Evolutionary conservation across 2,797 vertebrate genomes (phyloP), one percentile per base, ranked within the genome.

Genomic region (Cryptoprocta ferox): DNA sequence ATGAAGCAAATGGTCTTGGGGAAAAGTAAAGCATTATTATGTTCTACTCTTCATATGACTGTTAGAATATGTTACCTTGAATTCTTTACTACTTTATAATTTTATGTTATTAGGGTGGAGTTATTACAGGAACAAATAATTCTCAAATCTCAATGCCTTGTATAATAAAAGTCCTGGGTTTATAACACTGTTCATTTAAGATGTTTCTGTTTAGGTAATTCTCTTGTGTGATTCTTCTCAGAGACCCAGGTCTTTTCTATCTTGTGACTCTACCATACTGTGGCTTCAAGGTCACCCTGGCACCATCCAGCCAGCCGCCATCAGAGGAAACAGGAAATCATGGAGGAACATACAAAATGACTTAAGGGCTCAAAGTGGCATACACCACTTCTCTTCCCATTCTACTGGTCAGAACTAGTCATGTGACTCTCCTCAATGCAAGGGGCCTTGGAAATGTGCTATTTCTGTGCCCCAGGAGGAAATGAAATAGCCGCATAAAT

Each of bases 401-500:
- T 70, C 37, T 35, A 10, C 61, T 79, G 48, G 7, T 70, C 89
- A 79, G 18, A 88, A 75, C 35, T n/a, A 65, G 16, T 56, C 75
- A 35, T 80, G 32, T 13, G 42, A 73, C 15, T 39, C 6, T 90
- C 9, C 53, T 90, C 73, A 71, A 18, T 19, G 59, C 12, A 79
- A 50, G 15, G 39, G 45, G 19, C 24, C 71, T 93, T 92, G 53
- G 35, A 32, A 82, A 91, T 65, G 26, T 88, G 50, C 6, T 73
- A 84, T 84, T 95, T 87, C 65, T 94, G 35, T 63, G 28, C 73
- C 26, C 56, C 42, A 26, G 30, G 32, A 93, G 32, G 35, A 95
- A 92, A 97, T 80, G 8, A 86, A 93, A 79, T 71, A 75, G 42
- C 32, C 82, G 14, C 35, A 37, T 70, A 96, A 81, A 90, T 24